phyloP scores from a whole-genome alignment of 2,888 invertebrate genomes.

The Xanthorhoe designata region DNA sequence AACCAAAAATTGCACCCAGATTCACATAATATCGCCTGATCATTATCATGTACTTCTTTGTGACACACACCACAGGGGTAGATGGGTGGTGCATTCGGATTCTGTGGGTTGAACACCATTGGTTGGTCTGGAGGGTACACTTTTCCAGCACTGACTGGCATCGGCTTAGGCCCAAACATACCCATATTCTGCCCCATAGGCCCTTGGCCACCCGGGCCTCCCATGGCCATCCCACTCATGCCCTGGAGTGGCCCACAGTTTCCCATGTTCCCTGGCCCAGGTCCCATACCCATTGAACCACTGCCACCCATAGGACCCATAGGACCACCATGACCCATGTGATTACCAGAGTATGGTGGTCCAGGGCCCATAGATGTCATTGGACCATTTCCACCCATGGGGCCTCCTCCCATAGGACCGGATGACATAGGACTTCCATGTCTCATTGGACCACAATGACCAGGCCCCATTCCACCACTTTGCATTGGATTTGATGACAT shows the following conservation, averaged over 20 bases:
- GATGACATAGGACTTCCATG: constrained; percentile 84
- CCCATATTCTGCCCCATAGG: constrained; percentile 86
- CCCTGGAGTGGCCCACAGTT: constrained; percentile 81
- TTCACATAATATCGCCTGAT: constrained; percentile 98
- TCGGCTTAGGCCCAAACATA: constrained; percentile 92
- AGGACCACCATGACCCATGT: constrained; percentile 83
- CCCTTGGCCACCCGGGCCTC: constrained; percentile 81
- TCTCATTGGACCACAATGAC: constrained; percentile 84
- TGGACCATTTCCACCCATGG: constrained; percentile 83
- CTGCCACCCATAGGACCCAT: constrained; percentile 79
- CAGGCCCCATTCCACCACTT: constrained; percentile 80
- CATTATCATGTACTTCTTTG: constrained; percentile 99
- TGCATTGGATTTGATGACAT: constrained; percentile 84
- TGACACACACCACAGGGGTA: constrained; percentile 99
- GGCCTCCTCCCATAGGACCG: constrained; percentile 82
- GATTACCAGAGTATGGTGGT: constrained; percentile 79
- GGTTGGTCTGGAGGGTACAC: constrained; percentile 98
- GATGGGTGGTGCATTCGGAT: constrained; percentile 99
- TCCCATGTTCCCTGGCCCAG: constrained; percentile 80
- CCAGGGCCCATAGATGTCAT: constrained; percentile 82
- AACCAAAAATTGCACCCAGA: constrained; percentile 99
- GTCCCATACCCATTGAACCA: constrained; percentile 80
- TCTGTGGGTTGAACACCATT: constrained; percentile 99
- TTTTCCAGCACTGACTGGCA: constrained; percentile 96
- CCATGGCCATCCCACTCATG: constrained; percentile 84